A percentile compares a stretch with the other conserved stretches of the same genome.
These are phyloP conservation scores for Coluber constrictor DNA, from an alignment of 2,797 vertebrate species.

Conservation along the genomic window DNA sequence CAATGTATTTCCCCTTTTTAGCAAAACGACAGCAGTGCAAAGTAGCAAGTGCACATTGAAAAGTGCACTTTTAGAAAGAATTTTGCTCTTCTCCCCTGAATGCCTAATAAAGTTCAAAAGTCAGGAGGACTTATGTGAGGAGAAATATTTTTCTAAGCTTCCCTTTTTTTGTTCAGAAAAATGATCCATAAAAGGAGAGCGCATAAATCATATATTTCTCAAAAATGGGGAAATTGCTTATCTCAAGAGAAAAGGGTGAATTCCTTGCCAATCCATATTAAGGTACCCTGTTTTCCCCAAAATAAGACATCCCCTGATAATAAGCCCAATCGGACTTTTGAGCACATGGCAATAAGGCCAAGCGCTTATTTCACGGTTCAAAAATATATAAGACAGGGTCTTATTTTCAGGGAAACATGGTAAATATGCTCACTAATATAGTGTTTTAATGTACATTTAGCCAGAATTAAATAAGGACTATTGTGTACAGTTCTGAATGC, in stretches of 20 bases:
- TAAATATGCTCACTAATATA: background rate
- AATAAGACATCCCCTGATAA: no score
- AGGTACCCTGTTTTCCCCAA: no score
- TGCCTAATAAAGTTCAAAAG: background rate
- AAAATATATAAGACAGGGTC: no score
- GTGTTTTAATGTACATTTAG: background rate
- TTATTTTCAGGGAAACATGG: no score
- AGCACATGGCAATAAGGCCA: no score
- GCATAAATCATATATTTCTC: background rate
- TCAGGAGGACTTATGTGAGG: background rate
- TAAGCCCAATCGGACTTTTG: no score
- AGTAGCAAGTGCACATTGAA: background rate
- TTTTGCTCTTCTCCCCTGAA: background rate
- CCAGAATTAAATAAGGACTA: background rate
- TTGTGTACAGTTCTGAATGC: background rate
- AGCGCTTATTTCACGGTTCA: no score
- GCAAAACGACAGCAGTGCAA: background rate
- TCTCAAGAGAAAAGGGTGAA: background rate
- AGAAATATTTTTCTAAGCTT: background rate
- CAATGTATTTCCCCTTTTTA: background rate
- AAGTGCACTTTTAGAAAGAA: background rate
- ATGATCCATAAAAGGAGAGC: background rate
- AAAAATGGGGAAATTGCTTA: background rate
- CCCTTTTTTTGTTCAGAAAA: background rate
- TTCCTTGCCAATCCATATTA: background rate